Conservation (phyloP, 2,113 vertebrate genomes). For the Noctilio leporinus region DNA sequence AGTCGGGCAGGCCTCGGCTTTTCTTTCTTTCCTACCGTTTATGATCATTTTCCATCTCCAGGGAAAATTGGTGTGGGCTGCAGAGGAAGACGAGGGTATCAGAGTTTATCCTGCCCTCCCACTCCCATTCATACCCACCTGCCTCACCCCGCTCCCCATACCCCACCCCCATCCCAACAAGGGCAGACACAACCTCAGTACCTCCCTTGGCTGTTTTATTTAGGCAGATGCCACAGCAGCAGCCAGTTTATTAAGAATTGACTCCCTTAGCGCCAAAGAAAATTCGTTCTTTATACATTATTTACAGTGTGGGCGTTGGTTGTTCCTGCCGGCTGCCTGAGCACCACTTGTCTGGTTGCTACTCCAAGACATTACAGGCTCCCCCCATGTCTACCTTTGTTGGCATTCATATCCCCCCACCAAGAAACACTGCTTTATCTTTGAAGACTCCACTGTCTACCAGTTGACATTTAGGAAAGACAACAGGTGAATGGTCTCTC, state of each 20-base stretch:
- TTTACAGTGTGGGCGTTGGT: not conserved
- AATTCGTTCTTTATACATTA: not conserved
- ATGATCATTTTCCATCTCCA: conserved; percentile 42
- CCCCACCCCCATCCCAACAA: not conserved
- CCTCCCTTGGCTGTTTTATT: not conserved
- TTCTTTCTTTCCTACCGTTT: not conserved
- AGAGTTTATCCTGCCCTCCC: not conserved
- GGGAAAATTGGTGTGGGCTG: not conserved
- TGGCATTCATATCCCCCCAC: not conserved
- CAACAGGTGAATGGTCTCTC: not conserved
- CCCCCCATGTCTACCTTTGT: not conserved
- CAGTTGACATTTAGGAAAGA: not conserved
- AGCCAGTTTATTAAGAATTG: not conserved
- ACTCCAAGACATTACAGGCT: not conserved
- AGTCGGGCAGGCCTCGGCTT: not conserved
- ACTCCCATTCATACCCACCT: not conserved
- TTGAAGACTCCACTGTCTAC: not conserved
- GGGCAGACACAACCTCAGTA: not conserved
- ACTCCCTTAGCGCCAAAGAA: not conserved
- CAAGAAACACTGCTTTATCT: not conserved
- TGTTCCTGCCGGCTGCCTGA: not conserved
- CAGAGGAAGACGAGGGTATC: not conserved
- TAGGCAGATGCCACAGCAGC: not conserved
- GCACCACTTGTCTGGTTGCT: not conserved
- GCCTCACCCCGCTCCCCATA: too few species aligned